Percentiles rank a stretch among this genome's conserved stretches.
These are phyloP conservation scores for Deroplatys truncata DNA, from an alignment of 2,888 invertebrate species.

Conservation along the genomic window DNA sequence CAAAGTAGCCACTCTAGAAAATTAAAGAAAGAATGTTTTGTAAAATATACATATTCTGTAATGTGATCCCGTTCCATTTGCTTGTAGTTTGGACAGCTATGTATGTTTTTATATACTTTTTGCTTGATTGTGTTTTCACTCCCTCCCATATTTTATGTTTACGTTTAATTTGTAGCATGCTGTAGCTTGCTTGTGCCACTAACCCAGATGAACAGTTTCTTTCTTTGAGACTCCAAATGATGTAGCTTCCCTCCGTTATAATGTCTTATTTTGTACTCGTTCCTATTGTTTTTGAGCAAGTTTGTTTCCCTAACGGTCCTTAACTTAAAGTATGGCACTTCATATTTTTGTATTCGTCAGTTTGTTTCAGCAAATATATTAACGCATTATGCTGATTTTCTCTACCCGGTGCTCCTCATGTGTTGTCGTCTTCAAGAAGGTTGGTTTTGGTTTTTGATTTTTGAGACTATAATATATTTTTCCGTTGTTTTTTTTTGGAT, in stretches of 20 bases:
- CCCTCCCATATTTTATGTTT: background rate
- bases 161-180: background rate
- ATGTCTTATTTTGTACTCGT: background rate
- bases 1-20: background rate
- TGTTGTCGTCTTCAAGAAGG: background rate
- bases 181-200: background rate
- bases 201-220: background rate
- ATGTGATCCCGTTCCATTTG: background rate
- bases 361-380: constrained; percentile 21
- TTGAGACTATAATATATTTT: background rate
- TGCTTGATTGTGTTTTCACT: background rate
- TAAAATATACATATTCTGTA: background rate
- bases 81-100: background rate
- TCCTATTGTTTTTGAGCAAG: background rate
- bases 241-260: background rate
- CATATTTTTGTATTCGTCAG: constrained; percentile 37
- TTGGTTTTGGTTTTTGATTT: background rate
- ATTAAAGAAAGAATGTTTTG: background rate
- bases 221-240: background rate
- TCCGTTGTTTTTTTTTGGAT: background rate
- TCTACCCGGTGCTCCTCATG: background rate
- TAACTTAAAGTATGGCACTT: constrained; percentile 42
- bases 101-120: background rate
- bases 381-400: background rate
- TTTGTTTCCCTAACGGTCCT: constrained; percentile 3